These are phyloP conservation scores for Andrena camellia DNA, from an alignment of 2,888 invertebrate species.

Conservation along the genomic window DNA sequence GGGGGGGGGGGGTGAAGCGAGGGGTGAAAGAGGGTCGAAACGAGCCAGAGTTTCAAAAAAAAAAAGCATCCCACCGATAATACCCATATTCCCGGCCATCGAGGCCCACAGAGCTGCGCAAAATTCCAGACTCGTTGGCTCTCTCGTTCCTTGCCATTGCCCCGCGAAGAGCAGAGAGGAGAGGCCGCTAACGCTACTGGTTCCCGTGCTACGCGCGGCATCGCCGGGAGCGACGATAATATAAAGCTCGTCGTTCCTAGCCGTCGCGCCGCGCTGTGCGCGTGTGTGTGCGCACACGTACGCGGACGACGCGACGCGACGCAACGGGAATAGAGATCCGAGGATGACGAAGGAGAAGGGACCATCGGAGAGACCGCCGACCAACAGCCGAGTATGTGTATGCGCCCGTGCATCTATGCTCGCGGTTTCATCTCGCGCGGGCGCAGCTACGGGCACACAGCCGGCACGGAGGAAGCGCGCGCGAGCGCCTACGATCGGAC, in stretches of 20 bases:
- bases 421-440: slow-evolving; percentile 41
- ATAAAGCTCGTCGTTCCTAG: slow-evolving; percentile 63
- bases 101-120: slow-evolving; percentile 60
- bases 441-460: neutral
- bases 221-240: slow-evolving; percentile 65
- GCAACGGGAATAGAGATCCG: slow-evolving; percentile 1
- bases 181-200: slow-evolving; percentile 39
- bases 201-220: slow-evolving; percentile 56
- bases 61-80: slow-evolving; percentile 58
- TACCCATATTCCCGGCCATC: slow-evolving; percentile 63
- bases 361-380: slow-evolving; percentile 6
- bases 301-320: neutral
- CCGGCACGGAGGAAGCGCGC: slow-evolving; percentile 21
- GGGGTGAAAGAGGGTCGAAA: slow-evolving; percentile 36
- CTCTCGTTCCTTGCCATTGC: neutral
- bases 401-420: neutral
- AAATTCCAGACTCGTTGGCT: slow-evolving; percentile 59
- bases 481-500: slow-evolving; percentile 63
- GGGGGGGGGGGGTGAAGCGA: neutral
- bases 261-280: slow-evolving; percentile 35
- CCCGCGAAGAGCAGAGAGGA: slow-evolving; percentile 17
- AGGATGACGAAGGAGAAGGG: slow-evolving; percentile 15
- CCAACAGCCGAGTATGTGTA: slow-evolving; percentile 34
- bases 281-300: neutral
- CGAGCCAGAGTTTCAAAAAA: slow-evolving; percentile 53